Percentiles rank a stretch among this genome's conserved stretches.
phyloP scores from a whole-genome alignment of 1,140 invertebrate species.

The Ctenoplectra terminalis region DNA sequence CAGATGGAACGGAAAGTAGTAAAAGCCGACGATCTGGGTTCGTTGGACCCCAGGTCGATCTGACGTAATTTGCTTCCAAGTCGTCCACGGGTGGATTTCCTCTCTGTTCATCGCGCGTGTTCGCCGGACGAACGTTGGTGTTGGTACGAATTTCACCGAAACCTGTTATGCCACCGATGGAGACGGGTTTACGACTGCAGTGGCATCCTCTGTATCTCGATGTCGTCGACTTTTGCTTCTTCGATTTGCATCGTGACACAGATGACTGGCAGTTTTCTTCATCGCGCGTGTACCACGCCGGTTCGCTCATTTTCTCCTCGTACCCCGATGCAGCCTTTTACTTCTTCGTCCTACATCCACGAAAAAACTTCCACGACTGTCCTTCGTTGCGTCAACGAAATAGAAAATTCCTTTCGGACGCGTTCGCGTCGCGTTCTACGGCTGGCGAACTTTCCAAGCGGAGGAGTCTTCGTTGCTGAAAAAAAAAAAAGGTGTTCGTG shows the following conservation, averaged over 20 bases:
- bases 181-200: constrained; percentile 68
- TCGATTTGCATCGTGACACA: constrained; percentile 62
- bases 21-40: constrained; percentile 62
- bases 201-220: constrained; percentile 47
- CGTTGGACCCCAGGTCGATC: constrained; percentile 69
- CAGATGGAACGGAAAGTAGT: constrained; percentile 56
- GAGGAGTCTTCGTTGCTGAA: no score
- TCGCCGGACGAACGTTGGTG: constrained; percentile 35
- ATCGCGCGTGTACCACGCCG: background rate
- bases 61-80: constrained; percentile 71
- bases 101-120: constrained; percentile 56
- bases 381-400: background rate
- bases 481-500: background rate
- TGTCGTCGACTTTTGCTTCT: constrained; percentile 62
- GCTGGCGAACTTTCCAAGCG: background rate
- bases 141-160: constrained; percentile 69
- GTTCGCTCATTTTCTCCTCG: background rate
- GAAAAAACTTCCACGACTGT: background rate
- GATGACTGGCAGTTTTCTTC: constrained; percentile 7
- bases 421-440: background rate
- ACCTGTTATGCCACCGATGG: constrained; percentile 67
- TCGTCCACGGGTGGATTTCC: constrained; percentile 68
- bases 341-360: background rate
- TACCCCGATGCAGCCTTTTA: background rate
- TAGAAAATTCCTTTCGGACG: background rate